Conservation (phyloP, 2,113 vertebrate genomes). For the Cepphus grylle region DNA sequence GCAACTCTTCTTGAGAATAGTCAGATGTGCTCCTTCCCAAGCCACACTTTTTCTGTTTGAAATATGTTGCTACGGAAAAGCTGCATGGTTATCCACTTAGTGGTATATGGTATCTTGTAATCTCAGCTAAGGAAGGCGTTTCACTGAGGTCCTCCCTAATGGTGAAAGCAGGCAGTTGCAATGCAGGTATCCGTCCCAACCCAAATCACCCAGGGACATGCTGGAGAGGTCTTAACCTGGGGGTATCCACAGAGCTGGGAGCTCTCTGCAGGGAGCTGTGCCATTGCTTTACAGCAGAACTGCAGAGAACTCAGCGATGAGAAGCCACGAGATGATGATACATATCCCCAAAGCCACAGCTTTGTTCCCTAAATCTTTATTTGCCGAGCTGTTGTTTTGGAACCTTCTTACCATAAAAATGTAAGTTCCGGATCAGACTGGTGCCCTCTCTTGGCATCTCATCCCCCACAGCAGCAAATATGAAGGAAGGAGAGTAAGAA, state of each 20-base stretch:
- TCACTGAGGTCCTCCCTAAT: not conserved
- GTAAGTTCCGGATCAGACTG: not conserved
- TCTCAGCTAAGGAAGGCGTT: not conserved
- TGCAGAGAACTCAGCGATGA: not conserved
- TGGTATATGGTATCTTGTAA: not conserved
- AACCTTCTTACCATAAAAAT: not conserved
- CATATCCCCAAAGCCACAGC: not conserved
- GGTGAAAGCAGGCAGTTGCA: not conserved
- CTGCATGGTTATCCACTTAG: not conserved
- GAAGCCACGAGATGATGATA: not conserved
- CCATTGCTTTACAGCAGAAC: not conserved
- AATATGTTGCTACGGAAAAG: not conserved
- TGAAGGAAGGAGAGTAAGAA: not conserved
- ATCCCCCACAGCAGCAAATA: not conserved
- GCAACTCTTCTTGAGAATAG: not conserved
- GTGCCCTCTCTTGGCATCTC: not conserved
- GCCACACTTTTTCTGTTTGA: not conserved
- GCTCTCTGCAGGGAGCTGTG: not conserved
- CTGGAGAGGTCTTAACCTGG: not conserved
- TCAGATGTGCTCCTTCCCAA: not conserved
- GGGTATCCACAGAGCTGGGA: not conserved
- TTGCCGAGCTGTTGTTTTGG: not conserved
- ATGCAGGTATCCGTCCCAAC: not conserved
- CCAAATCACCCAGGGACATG: not conserved
- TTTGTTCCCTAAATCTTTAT: not conserved